Evolutionary conservation across 2,888 invertebrate genomes (phyloP), one percentile per base, ranked within the genome.

Genomic region (Encarsia formosa): DNA sequence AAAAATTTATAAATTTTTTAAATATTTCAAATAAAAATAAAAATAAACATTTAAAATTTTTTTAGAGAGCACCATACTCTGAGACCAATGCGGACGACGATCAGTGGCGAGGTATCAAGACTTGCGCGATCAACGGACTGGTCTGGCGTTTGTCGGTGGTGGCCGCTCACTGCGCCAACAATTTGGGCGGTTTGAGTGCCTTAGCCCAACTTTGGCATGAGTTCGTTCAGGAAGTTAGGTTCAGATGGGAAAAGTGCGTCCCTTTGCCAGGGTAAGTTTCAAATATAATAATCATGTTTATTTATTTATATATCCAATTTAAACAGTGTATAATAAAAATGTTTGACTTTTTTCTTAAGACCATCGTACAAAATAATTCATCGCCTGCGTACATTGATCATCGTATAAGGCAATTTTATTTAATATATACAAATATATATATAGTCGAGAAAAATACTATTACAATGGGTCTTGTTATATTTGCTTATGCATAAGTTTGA

Each of bases 121-220:
- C 91, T 0, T 89, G 91, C 38, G 83, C 84, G 1, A 76, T 80
- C 3, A 88, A 88, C 63, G 86, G 91, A 2, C 76, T 97, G 35
- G 84, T 89, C 0, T 89, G 90, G 84, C 81, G 93, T 35, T 73
- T 96, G 22, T 84, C 90, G 1, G 80, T 90, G 22, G 79, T 88
- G 23, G 79, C 87, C 59, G 85, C 86, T 18, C 85, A 88, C 52
- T 80, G 87, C 39, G 78, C 85, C 45, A 83, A 87, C 58, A 86
- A 85, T 32, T 83, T 88, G 18, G 91, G 91, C 1, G 85, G 91
- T 5, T 78, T 85, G 0, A 74, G 75, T 40, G 86, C 88, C 43
- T 79, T 94, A 48, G 90, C 91, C 0, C 93, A 96, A 67, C 71
- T 97, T 13, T 98, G 97, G 97, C 88, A 91, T 65, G 94, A 95